These are phyloP conservation scores for Thalpophila matura DNA, from an alignment of 2,888 invertebrate genomes.

Conservation along the genomic window DNA sequence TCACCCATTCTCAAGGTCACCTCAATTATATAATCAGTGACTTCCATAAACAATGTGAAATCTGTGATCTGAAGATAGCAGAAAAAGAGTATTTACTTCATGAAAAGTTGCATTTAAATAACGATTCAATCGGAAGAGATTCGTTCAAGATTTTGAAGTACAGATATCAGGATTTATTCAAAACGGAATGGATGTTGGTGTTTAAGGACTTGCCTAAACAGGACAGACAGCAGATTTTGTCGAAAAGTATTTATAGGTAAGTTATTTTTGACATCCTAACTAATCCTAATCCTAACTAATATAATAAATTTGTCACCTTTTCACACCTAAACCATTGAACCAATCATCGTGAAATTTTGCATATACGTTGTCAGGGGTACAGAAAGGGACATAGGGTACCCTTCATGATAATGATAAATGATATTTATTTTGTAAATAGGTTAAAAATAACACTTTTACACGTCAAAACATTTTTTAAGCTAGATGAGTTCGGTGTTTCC, in stretches of 20 bases:
- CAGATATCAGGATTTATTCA: constrained; percentile 64
- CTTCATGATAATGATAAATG: too few relatives aligned
- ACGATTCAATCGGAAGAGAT: constrained; percentile 45
- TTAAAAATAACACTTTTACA: too few relatives aligned
- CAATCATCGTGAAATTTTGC: too few relatives aligned
- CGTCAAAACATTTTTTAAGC: too few relatives aligned
- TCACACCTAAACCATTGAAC: too few relatives aligned
- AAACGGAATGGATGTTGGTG: constrained; percentile 69
- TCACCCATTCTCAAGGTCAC: constrained; percentile 77
- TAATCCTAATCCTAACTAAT: too few relatives aligned
- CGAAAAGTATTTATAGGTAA: constrained; percentile 58
- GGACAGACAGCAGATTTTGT: constrained; percentile 43
- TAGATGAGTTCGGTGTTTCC: too few relatives aligned
- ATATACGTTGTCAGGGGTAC: too few relatives aligned
- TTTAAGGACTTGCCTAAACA: constrained; percentile 64
- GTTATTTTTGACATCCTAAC: too few relatives aligned
- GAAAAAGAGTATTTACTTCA: constrained; percentile 67
- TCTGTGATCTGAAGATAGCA: constrained; percentile 73
- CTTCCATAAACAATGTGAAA: constrained; percentile 64
- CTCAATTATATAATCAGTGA: constrained; percentile 58
- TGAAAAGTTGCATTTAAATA: constrained; percentile 64
- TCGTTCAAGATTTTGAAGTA: constrained; percentile 72
- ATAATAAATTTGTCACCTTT: too few relatives aligned
- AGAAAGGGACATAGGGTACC: too few relatives aligned
- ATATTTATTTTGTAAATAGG: too few relatives aligned